Evolutionary conservation across 1,140 invertebrate species (phyloP).

Genomic region (Eulimnadia texana): DNA sequence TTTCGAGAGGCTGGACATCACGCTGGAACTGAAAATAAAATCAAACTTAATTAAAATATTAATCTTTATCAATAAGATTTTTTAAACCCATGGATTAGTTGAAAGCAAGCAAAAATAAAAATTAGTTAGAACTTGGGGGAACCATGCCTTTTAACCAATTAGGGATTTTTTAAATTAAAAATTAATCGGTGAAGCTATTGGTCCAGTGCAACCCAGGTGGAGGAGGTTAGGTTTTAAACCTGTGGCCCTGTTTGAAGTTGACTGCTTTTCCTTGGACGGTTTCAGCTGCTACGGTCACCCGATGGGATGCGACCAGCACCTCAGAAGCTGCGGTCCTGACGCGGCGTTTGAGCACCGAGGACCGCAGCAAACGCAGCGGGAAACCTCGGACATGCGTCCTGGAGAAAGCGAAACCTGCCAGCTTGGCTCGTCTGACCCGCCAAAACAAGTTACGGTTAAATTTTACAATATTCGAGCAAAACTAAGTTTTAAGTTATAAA

Average conservation of each 20-base stretch:
- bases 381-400: background rate
- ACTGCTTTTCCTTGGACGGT: no score
- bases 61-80: no score
- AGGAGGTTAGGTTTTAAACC: background rate
- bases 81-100: no score
- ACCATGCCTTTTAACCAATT: no score
- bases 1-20: background rate
- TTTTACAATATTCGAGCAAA: background rate
- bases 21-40: background rate
- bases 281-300: no score
- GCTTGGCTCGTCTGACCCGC: background rate
- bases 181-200: no score
- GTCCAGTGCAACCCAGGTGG: no score
- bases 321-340: no score
- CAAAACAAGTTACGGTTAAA: background rate
- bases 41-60: background rate
- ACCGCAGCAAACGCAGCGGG: background rate
- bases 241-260: background rate
- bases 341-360: background rate
- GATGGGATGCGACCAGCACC: no score
- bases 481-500: no score
- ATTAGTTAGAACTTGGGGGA: no score
- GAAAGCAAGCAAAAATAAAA: no score
- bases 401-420: background rate
- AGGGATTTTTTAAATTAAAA: background rate